phyloP scores from a whole-genome alignment of 1,140 invertebrate genomes.

The Drosophila fuyamai region DNA sequence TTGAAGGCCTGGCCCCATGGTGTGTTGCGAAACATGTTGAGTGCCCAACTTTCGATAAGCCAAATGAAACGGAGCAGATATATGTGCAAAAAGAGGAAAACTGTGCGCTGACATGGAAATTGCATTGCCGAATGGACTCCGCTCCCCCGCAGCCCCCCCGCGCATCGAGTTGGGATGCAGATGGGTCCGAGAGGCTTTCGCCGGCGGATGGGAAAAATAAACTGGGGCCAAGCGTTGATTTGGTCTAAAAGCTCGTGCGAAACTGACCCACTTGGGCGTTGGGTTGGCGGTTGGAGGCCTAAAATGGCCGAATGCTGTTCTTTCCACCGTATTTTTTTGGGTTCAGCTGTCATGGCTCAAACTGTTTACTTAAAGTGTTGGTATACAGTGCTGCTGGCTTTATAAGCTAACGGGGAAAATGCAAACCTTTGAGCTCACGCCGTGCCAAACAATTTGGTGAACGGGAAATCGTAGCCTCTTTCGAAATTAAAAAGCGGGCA shows the following conservation, averaged over 20 bases:
- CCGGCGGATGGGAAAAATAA: constrained; percentile 11
- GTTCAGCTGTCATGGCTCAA: constrained; percentile 7
- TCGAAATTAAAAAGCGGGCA: constrained; percentile 34
- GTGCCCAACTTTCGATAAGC: constrained; percentile 35
- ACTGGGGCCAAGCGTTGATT: constrained; percentile 17
- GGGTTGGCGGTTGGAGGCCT: constrained; percentile 9
- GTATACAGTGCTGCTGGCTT: background rate
- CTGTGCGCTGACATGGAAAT: constrained; percentile 33
- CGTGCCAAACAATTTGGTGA: background rate
- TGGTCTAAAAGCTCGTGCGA: constrained; percentile 15
- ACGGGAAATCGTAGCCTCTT: background rate
- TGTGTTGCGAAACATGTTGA: constrained; percentile 15
- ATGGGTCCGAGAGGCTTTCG: constrained; percentile 16
- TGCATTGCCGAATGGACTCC: constrained; percentile 33
- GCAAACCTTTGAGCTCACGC: background rate
- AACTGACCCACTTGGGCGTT: constrained; percentile 11
- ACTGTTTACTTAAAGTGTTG: constrained; percentile 19
- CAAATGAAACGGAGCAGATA: constrained; percentile 17
- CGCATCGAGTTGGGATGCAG: background rate
- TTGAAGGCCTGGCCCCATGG: background rate
- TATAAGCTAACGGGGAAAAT: background rate
- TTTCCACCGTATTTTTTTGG: constrained; percentile 1
- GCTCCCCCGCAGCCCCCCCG: background rate
- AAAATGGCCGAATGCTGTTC: constrained; percentile 16
- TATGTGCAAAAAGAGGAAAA: constrained; percentile 18